These are phyloP conservation scores for Sminthurinus aureus DNA, from an alignment of 2,888 invertebrate species.

Conservation along the genomic window DNA sequence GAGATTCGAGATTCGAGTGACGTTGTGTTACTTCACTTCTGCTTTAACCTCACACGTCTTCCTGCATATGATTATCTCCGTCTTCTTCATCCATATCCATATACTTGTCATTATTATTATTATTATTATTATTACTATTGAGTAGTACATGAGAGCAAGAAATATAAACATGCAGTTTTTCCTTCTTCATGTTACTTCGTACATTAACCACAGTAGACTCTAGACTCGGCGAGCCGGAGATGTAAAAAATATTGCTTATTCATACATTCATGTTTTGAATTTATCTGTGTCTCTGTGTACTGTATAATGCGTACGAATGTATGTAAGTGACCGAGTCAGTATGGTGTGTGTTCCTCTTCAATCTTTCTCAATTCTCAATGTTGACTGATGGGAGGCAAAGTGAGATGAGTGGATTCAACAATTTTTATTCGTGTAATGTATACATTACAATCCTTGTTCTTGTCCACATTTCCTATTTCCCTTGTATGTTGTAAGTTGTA, in stretches of 20 bases:
- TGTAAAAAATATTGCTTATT: neutral
- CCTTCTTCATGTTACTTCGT: neutral
- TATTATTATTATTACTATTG: no score
- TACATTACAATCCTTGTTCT: neutral
- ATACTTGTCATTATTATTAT: neutral
- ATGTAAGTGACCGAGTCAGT: no score
- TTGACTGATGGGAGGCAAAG: slow-evolving; percentile 12
- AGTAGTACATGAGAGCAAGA: no score
- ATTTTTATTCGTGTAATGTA: neutral
- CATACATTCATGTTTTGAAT: slow-evolving; percentile 6
- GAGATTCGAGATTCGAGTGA: neutral
- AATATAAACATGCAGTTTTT: no score
- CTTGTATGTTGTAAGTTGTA: no score
- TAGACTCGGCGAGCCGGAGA: neutral
- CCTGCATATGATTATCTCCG: neutral
- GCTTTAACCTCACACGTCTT: neutral
- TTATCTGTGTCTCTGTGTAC: neutral
- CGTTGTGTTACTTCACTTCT: slow-evolving; percentile 6
- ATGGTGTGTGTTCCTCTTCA: neutral
- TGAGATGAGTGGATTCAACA: slow-evolving; percentile 3
- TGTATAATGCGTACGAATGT: no score
- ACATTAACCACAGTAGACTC: neutral
- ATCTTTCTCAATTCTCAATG: slow-evolving; percentile 5
- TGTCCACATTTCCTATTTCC: neutral
- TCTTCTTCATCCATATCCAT: neutral